A percentile compares a stretch with the other conserved stretches of the same genome.
Conservation (phyloP, 2,113 vertebrate species). For the Notechis scutatus region DNA sequence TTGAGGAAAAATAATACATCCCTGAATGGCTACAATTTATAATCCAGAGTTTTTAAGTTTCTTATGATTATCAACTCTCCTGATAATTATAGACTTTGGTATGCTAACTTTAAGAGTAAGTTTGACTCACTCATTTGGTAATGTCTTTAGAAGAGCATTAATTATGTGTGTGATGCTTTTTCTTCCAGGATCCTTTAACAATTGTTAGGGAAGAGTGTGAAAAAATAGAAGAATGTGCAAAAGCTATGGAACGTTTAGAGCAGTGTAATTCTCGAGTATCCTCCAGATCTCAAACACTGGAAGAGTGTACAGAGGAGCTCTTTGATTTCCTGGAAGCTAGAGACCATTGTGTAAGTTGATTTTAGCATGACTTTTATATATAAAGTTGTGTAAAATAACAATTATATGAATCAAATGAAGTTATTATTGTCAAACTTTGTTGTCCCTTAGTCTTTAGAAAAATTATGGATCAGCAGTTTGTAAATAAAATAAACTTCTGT, state of each 20-base stretch:
- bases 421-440: background rate
- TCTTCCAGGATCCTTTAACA: conserved; percentile 79
- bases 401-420: background rate
- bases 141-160: background rate
- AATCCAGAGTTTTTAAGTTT: background rate
- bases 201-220: conserved; percentile 78
- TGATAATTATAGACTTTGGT: background rate
- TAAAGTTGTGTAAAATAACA: background rate
- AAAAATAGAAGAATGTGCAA: conserved; percentile 77
- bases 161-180: background rate
- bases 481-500: background rate
- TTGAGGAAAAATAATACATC: background rate
- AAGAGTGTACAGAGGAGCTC: conserved; percentile 91
- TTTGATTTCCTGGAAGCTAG: conserved; percentile 91
- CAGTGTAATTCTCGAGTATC: conserved; percentile 74
- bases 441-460: background rate
- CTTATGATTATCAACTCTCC: background rate
- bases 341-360: conserved; percentile 85
- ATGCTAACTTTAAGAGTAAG: background rate
- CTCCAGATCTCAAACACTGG: conserved; percentile 75
- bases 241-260: conserved; percentile 76
- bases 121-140: background rate
- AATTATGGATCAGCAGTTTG: background rate
- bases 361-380: background rate
- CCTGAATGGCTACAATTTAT: background rate